Evolutionary conservation across 2,888 invertebrate species (phyloP), one percentile per base, ranked within the genome.

Genomic region (Temnothorax unifasciatus): DNA sequence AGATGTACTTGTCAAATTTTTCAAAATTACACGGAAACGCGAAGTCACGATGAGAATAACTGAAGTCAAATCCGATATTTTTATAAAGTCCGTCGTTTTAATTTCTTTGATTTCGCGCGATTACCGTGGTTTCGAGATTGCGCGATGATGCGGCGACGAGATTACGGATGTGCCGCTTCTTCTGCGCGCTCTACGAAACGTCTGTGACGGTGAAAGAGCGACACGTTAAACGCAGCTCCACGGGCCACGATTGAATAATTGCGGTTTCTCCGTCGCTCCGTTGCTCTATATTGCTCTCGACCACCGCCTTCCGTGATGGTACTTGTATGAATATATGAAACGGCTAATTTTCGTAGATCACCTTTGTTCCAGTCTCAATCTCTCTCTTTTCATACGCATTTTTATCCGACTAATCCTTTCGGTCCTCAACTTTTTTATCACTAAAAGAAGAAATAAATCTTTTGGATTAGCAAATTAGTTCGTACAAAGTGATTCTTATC

Each of bases 221-320:
- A 88, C 76, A 89, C 84, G 57, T 91, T 89, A 89, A 91, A 90
- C 83, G 90, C 89, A 88, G 85, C 89, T 86, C 86, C 86, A 86
- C 84, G 76, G 83, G 29, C 13, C 88, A 88, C 91, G 94, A 94
- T 94, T 94, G 94, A 93, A 94, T 94, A 94, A 94, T 94, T 94
- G 94, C 92, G 90, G 89, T 89, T 89, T 92, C 89, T 88, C 90
- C 66, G 83, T 68, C 86, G 89, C 84, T 66, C 9, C 84, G 66
- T 59, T 74, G 64, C 63, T 75, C 75, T 68, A 77, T 57, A 73
- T 63, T 59, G 52, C 50, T 61, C 63, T 83, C 73, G 77, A 52
- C 69, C 61, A 41, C 63, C 69, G 47, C 66, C 59, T 59, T 25
- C 59, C 75, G 64, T 44, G 18, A 81, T 59, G 44, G 57, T n/a